Evolutionary conservation across 1,140 invertebrate genomes (phyloP).

Genomic region (Drosophila orena): DNA sequence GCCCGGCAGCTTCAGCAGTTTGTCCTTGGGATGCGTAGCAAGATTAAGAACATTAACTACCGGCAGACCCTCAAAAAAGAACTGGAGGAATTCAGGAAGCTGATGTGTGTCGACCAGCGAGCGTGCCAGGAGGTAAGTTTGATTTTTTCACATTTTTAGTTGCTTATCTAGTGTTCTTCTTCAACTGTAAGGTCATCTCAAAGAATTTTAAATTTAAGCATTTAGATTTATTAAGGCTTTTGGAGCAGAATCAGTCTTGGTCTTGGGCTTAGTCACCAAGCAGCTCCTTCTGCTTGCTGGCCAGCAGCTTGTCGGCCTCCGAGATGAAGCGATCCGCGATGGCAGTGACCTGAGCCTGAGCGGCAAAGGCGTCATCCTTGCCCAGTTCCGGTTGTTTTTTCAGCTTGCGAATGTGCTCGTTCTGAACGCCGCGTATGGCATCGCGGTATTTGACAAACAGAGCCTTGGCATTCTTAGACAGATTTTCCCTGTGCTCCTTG

Average conservation of each 20-base stretch:
- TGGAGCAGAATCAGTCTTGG: slow-evolving; percentile 10
- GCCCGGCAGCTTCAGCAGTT: slow-evolving; percentile 63
- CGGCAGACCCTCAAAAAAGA: slow-evolving; percentile 73
- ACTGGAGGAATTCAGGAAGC: slow-evolving; percentile 62
- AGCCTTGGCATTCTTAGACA: slow-evolving; percentile 94
- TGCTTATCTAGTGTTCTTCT: no score
- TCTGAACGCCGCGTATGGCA: slow-evolving; percentile 91
- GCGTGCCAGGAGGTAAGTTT: slow-evolving; percentile 62
- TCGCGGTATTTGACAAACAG: slow-evolving; percentile 93
- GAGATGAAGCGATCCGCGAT: slow-evolving; percentile 88
- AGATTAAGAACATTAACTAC: slow-evolving; percentile 72
- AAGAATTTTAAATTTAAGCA: neutral
- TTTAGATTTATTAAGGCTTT: slow-evolving; percentile 13
- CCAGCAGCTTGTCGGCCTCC: slow-evolving; percentile 89
- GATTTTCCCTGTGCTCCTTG: slow-evolving; percentile 94
- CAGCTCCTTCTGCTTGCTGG: slow-evolving; percentile 91
- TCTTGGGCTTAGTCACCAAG: slow-evolving; percentile 84
- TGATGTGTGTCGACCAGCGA: slow-evolving; percentile 58
- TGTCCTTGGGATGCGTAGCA: slow-evolving; percentile 62
- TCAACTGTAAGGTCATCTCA: neutral
- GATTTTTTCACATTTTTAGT: no score
- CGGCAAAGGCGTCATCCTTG: slow-evolving; percentile 88
- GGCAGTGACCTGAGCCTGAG: slow-evolving; percentile 89
- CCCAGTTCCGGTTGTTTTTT: slow-evolving; percentile 89
- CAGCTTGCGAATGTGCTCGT: slow-evolving; percentile 89